A percentile compares a stretch with the other conserved stretches of the same genome.
Conservation (phyloP, 2,797 vertebrate genomes). For the Catamblyrhynchus diadema region DNA sequence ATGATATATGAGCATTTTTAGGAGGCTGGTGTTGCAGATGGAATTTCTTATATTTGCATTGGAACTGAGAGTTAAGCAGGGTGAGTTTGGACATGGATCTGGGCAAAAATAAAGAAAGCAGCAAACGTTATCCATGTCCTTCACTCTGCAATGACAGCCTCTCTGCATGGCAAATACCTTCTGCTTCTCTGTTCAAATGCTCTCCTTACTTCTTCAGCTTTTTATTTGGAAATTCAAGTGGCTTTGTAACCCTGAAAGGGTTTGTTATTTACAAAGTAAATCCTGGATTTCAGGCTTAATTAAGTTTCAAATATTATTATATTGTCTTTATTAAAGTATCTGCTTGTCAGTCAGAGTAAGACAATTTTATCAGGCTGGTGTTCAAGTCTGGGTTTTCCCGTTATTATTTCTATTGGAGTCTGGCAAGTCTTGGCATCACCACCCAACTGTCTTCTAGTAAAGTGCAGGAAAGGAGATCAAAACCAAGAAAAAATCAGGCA, state of each 20-base stretch:
- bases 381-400: neutral
- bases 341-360: neutral
- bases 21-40: neutral
- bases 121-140: fast-evolving
- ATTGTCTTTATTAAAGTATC: neutral
- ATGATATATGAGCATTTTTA: fast-evolving
- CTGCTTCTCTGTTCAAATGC: neutral
- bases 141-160: neutral
- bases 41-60: neutral
- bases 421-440: neutral
- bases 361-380: neutral
- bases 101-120: neutral
- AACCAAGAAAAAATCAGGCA: neutral
- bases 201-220: neutral
- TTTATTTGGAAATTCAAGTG: neutral
- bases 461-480: neutral
- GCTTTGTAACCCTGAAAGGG: neutral
- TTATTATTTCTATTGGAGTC: neutral
- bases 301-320: neutral
- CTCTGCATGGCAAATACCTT: neutral
- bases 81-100: neutral
- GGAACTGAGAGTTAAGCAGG: neutral
- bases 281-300: neutral
- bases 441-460: neutral
- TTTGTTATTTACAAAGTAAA: neutral